These are phyloP conservation scores for Microcebus murinus DNA, from an alignment of 2,113 vertebrate genomes.

Conservation along the genomic window DNA sequence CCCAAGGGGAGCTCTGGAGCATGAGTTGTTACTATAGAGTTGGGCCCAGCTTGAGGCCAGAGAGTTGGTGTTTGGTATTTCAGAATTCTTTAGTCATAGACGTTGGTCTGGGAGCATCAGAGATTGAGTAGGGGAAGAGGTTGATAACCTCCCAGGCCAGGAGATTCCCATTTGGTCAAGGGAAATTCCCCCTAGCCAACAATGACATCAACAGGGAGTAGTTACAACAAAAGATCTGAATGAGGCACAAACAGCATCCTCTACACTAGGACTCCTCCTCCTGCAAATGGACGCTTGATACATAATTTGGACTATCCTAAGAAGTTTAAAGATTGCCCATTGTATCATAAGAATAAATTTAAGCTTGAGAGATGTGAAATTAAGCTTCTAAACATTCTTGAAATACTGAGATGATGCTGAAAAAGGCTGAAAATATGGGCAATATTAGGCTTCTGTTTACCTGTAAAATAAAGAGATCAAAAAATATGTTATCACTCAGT, in stretches of 20 bases:
- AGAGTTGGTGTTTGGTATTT: neutral
- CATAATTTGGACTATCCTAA: neutral
- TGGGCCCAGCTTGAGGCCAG: neutral
- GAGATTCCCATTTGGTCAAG: neutral
- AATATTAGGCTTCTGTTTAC: neutral
- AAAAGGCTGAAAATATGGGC: neutral
- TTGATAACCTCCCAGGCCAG: neutral
- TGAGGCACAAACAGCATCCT: neutral
- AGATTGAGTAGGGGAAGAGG: neutral
- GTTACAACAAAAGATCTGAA: neutral
- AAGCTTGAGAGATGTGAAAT: conserved; percentile 21
- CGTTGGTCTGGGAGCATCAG: neutral
- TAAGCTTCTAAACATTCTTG: neutral
- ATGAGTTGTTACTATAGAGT: neutral
- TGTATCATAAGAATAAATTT: neutral
- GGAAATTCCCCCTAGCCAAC: neutral
- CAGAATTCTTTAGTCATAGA: neutral
- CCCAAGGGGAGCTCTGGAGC: neutral
- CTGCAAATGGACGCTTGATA: neutral
- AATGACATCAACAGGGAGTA: neutral
- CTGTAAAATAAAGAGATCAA: neutral
- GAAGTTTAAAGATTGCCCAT: neutral
- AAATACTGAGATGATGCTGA: neutral
- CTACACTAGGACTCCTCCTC: neutral
- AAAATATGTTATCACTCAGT: neutral